A percentile compares a stretch with the other conserved stretches of the same genome.
Conservation (phyloP, 2,797 vertebrate species). For the Sphenopsis melanotis region DNA sequence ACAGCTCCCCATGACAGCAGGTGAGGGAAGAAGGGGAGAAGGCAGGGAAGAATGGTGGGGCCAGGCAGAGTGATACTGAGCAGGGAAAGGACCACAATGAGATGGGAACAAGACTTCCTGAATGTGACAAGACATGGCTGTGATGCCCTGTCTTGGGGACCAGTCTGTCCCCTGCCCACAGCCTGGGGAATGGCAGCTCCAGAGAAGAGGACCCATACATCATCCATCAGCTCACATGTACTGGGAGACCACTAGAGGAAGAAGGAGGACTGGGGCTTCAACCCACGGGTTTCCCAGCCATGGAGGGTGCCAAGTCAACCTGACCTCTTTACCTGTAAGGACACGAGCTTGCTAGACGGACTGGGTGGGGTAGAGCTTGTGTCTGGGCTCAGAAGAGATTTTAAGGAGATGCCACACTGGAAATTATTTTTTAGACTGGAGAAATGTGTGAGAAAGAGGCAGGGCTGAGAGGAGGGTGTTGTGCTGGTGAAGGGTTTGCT, state of each 20-base stretch:
- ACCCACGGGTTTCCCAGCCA: background rate
- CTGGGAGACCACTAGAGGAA: background rate
- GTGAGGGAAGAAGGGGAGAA: background rate
- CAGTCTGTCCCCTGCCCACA: background rate
- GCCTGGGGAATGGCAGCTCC: background rate
- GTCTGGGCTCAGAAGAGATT: conserved; percentile 11
- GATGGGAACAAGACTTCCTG: background rate
- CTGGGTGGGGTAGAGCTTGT: conserved; percentile 20
- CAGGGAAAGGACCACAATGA: background rate
- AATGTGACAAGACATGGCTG: background rate
- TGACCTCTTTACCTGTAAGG: background rate
- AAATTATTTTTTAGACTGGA: background rate
- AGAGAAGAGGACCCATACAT: background rate
- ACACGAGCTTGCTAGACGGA: background rate
- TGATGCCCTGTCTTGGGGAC: background rate
- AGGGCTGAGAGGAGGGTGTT: background rate
- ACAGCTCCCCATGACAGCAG: background rate
- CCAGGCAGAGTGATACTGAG: background rate
- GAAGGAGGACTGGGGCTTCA: background rate
- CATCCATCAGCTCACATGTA: rapidly evolving
- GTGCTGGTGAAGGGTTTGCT: background rate
- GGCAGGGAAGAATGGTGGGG: background rate
- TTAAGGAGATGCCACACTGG: background rate
- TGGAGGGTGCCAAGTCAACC: background rate
- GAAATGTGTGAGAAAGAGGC: background rate